Conservation (phyloP, 2,113 vertebrate genomes). For the Brachyhypopomus occidentalis region DNA sequence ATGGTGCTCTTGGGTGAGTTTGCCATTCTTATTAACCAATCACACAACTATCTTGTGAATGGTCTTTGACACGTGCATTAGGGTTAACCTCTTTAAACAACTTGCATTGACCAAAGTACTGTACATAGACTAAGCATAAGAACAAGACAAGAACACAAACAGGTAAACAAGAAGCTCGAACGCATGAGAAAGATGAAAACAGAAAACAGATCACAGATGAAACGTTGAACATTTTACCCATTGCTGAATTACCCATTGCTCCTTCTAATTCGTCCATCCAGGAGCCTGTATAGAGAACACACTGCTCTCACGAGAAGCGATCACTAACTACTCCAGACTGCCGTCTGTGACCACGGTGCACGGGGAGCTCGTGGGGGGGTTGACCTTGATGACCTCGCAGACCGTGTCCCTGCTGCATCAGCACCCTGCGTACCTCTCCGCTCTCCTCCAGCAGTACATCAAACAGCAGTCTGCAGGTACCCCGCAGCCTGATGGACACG, state of each 20-base stretch:
- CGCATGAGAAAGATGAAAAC: too few species aligned
- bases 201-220: too few species aligned
- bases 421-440: slow-evolving; percentile 71
- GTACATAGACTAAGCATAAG: too few species aligned
- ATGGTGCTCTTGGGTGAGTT: slow-evolving; percentile 81
- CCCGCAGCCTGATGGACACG: not conserved
- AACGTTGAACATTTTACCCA: too few species aligned
- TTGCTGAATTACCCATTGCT: not conserved
- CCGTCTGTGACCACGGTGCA: slow-evolving; percentile 71
- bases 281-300: slow-evolving; percentile 85
- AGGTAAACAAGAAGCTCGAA: too few species aligned
- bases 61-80: not conserved
- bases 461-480: slow-evolving; percentile 57
- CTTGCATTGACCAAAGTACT: too few species aligned
- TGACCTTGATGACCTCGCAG: slow-evolving; percentile 74
- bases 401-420: slow-evolving; percentile 77
- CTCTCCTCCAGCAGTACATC: slow-evolving; percentile 82
- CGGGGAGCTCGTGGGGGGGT: slow-evolving; percentile 78
- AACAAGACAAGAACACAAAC: too few species aligned
- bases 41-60: not conserved
- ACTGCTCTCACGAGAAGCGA: slow-evolving; percentile 83
- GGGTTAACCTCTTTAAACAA: too few species aligned
- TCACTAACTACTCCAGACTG: slow-evolving; percentile 82
- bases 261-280: slow-evolving; percentile 52
- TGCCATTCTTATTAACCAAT: not conserved